Base-by-base conservation (phyloP, 37 sponge, comb jelly and placozoan genomes). In the Sycon ciliatum region DNA sequence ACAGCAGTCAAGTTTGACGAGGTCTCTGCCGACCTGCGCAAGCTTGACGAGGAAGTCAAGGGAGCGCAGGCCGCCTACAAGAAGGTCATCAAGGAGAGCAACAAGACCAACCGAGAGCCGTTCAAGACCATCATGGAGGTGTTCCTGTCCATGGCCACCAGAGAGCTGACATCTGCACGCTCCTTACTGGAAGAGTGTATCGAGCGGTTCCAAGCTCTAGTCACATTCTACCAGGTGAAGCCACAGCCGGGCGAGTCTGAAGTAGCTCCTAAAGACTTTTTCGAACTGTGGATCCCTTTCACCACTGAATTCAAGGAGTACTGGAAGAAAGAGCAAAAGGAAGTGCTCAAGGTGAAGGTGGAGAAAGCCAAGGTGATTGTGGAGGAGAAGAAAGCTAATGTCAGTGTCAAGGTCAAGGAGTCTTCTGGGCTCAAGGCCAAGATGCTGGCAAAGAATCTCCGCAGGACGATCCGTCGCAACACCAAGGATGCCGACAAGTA, bases 241-340 rank as follows among this genome's bases (percentile, higher is more conserved):
- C 42, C 63, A 3, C 30, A 36, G 4, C 31, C 18, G 16, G 62
- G 62, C 20, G 38, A 78, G 58, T 32, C 30, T 20, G 18, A 3
- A 9, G 35, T 78, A n/a, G 57, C 40, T 46, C 71, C 71, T 11
- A 61, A n/a, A 20, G 30, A 78, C 20, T 78, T 78, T 40, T 78
- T 78, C 57, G 71, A 40, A 11, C 42, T 38, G 33, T 69, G 79
- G 79, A 36, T 31, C 37, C 46, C 79, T 1, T 68, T 78, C 69
- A 34, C 60, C 23, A n/a, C 22, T 29, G 71, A 58, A 33, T 78
- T 78, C 52, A 36, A 56, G 23, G 71, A 70, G 28, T 30, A 34
- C 22, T 78, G 79, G 79, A 57, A 36, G 31, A 69, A 24, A 27
- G 71, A 70, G 18, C 37, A 57, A 61, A 32, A 35, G n/a, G 57